A percentile compares a stretch with the other conserved stretches of the same genome.
Evolutionary conservation across 1,140 invertebrate species (phyloP).

Genomic region (Hyphantria cunea): DNA sequence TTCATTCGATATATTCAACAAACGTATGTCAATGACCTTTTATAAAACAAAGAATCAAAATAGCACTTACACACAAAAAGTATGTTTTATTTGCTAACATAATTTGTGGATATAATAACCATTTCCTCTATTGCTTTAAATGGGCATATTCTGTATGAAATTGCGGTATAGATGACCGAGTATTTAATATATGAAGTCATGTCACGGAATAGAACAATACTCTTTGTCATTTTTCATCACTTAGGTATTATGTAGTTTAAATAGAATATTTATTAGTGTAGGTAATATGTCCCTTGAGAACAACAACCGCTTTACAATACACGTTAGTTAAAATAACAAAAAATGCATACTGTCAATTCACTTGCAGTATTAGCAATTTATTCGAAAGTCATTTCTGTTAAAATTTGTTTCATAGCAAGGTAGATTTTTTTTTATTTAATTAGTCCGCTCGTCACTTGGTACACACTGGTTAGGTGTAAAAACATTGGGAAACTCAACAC

Average conservation of each 20-base stretch:
- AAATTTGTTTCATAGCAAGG: too few relatives aligned
- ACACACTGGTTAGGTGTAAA: constrained; percentile 45
- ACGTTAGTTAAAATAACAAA: too few relatives aligned
- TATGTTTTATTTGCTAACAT: not conserved
- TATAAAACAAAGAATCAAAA: not conserved
- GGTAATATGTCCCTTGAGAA: too few relatives aligned
- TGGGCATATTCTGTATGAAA: too few relatives aligned
- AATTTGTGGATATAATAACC: not conserved
- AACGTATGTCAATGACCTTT: not conserved
- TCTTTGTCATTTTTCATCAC: not conserved
- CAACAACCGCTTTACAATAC: too few relatives aligned
- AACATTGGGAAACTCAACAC: constrained; percentile 65
- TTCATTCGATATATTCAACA: not conserved
- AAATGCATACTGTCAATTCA: not conserved
- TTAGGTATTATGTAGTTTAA: not conserved
- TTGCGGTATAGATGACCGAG: too few relatives aligned
- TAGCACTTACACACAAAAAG: not conserved
- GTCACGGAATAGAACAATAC: not conserved
- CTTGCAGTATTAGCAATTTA: not conserved
- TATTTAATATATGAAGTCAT: not conserved
- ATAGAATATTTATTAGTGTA: not conserved
- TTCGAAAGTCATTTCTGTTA: too few relatives aligned
- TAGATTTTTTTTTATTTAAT: too few relatives aligned
- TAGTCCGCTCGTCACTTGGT: constrained; percentile 33
- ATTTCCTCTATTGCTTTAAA: not conserved